Percentiles rank a stretch among this genome's conserved stretches.
Evolutionary conservation across 2,797 vertebrate species (phyloP).

Genomic region (Percopsis omiscomaycus): DNA sequence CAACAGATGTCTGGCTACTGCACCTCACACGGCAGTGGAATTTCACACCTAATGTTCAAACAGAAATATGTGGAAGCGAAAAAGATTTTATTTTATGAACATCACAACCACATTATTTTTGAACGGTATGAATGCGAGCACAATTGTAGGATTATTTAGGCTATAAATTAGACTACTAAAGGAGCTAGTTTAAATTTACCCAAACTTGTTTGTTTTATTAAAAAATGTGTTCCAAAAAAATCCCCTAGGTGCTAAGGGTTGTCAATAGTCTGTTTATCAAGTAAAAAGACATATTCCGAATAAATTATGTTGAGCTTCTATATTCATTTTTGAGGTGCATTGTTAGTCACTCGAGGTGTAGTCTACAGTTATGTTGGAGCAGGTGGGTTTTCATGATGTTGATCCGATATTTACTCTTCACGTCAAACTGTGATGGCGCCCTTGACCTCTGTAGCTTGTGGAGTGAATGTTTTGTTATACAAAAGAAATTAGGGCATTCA

Average conservation of each 20-base stretch:
- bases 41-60: slow-evolving; percentile 26
- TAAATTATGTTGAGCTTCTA: too few relatives aligned
- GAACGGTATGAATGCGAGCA: background rate
- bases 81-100: background rate
- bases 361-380: slow-evolving; percentile 50
- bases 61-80: slow-evolving; percentile 16
- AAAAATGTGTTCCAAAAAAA: too few relatives aligned
- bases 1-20: slow-evolving; percentile 10
- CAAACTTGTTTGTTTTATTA: too few relatives aligned
- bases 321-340: too few relatives aligned
- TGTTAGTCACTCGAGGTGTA: too few relatives aligned
- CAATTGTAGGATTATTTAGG: background rate
- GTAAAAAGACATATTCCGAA: too few relatives aligned
- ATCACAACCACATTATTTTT: background rate
- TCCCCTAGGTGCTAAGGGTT: too few relatives aligned
- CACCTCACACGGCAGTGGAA: slow-evolving; percentile 23
- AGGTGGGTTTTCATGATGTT: slow-evolving; percentile 53
- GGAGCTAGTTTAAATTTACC: too few relatives aligned
- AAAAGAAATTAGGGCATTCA: too few relatives aligned
- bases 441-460: slow-evolving; percentile 3
- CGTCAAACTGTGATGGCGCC: slow-evolving; percentile 32
- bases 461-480: too few relatives aligned
- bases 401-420: slow-evolving; percentile 26
- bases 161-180: background rate
- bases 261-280: too few relatives aligned